Evolutionary conservation across 2,888 invertebrate species (phyloP).

Genomic region (Aporophyla lueneburgensis): DNA sequence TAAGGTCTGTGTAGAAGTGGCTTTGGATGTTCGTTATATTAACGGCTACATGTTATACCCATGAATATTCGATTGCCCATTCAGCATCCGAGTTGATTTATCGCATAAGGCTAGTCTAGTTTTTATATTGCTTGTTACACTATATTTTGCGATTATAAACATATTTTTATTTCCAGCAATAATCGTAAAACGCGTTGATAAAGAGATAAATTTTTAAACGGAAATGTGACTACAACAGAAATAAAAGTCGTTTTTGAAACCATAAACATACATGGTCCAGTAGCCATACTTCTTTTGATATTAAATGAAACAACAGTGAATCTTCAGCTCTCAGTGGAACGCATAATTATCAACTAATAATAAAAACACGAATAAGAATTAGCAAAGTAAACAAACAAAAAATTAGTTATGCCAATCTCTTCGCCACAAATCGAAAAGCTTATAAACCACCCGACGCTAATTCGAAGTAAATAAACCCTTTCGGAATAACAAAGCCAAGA

Average conservation of each 20-base stretch:
- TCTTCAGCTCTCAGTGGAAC: neutral
- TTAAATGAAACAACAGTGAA: neutral
- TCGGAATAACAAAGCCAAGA: slow-evolving; percentile 75
- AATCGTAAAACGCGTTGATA: slow-evolving; percentile 61
- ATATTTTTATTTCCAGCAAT: slow-evolving; percentile 60
- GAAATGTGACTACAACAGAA: slow-evolving; percentile 15
- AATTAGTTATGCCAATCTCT: slow-evolving; percentile 20
- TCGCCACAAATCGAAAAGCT: slow-evolving; percentile 37
- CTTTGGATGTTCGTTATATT: slow-evolving; percentile 75
- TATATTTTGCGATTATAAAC: slow-evolving; percentile 36
- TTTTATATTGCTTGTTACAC: slow-evolving; percentile 62
- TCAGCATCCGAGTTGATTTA: slow-evolving; percentile 74
- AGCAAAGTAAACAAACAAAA: slow-evolving; percentile 3
- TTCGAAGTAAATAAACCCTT: slow-evolving; percentile 73
- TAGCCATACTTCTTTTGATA: neutral
- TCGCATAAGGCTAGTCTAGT: slow-evolving; percentile 63
- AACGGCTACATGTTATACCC: slow-evolving; percentile 74
- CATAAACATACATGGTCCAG: neutral
- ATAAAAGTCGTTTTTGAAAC: slow-evolving; percentile 10
- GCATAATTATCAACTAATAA: neutral
- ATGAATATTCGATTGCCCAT: slow-evolving; percentile 83
- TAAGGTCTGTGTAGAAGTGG: slow-evolving; percentile 75
- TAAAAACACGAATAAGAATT: neutral
- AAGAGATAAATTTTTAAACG: slow-evolving; percentile 38
- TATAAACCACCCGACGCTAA: slow-evolving; percentile 64